Percentiles rank a stretch among this genome's conserved stretches.
Evolutionary conservation across 2,113 vertebrate species (phyloP).

Genomic region (Tyto alba): DNA sequence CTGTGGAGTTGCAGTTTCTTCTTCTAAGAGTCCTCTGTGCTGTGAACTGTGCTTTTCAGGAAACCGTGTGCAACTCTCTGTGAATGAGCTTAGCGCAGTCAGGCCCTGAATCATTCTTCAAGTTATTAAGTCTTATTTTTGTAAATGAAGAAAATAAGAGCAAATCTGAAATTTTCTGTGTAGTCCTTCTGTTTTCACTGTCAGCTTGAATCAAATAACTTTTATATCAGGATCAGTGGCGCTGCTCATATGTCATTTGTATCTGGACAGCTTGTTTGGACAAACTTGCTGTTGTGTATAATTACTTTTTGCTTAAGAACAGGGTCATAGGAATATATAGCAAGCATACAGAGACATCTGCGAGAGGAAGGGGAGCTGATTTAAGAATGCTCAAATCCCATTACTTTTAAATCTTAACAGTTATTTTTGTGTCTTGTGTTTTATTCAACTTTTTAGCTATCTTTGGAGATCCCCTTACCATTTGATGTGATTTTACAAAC

Average conservation of each 20-base stretch:
- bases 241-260: background rate
- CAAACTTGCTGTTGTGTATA: background rate
- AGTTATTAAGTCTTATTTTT: background rate
- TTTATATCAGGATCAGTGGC: background rate
- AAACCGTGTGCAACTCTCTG: accelerated
- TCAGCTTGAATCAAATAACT: background rate
- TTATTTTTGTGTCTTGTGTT: background rate
- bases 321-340: background rate
- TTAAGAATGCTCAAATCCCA: background rate
- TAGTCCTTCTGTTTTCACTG: background rate
- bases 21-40: background rate
- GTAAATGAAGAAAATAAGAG: background rate
- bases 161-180: background rate
- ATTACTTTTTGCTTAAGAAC: background rate
- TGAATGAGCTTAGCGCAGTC: background rate
- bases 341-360: background rate
- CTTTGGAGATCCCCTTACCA: background rate
- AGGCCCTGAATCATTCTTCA: background rate
- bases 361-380: background rate
- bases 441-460: background rate
- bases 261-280: background rate
- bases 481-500: background rate
- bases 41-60: background rate
- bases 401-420: background rate
- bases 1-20: background rate